phyloP scores from a whole-genome alignment of 2,797 vertebrate genomes.

The Pipistrellus nathusii region DNA sequence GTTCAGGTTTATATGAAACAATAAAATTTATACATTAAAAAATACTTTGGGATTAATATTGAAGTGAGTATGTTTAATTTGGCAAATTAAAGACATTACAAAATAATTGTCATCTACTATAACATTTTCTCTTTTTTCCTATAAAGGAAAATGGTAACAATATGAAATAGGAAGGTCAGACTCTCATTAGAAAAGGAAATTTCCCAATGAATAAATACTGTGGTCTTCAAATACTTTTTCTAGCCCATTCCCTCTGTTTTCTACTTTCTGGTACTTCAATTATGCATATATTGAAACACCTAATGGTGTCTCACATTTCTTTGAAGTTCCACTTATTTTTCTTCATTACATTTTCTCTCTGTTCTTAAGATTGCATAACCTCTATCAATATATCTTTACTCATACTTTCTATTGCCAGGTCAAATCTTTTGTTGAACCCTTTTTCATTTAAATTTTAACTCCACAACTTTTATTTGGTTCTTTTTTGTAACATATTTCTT shows the following conservation, averaged over 20 bases:
- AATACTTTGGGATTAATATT: constrained; percentile 11
- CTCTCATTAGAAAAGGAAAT: background rate
- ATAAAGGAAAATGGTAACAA: constrained; percentile 34
- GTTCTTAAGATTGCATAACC: background rate
- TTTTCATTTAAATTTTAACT: constrained; percentile 44
- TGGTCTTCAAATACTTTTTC: background rate
- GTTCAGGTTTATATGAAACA: constrained; percentile 31
- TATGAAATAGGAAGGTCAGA: background rate
- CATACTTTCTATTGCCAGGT: background rate
- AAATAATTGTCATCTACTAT: constrained; percentile 2
- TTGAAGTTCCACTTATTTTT: background rate
- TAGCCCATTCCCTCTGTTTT: background rate
- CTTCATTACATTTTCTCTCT: background rate
- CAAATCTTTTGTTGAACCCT: background rate
- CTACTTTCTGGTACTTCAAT: background rate
- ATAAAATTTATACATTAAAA: background rate
- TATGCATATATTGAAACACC: background rate
- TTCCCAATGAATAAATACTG: constrained; percentile 30
- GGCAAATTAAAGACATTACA: constrained; percentile 2
- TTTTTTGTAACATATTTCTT: background rate
- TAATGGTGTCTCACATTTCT: background rate
- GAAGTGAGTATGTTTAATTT: background rate
- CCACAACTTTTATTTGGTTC: background rate
- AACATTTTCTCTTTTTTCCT: background rate
- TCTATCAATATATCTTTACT: background rate